Conservation (phyloP, 64 coral and sea anemone genomes). For the Montipora sp. region DNA sequence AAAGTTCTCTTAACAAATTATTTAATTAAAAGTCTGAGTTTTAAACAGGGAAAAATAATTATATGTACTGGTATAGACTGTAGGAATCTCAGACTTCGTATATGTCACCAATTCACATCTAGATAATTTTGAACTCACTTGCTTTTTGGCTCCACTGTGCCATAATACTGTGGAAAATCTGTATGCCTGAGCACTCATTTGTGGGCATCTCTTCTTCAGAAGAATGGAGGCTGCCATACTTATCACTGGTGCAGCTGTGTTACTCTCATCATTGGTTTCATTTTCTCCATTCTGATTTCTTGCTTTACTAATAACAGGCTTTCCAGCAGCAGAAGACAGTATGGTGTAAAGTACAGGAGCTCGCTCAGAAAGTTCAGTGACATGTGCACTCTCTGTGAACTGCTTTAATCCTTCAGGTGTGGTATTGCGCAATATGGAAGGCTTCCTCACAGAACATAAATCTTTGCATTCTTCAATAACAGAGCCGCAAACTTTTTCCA, state of each 20-base stretch:
- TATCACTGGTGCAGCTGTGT: not conserved
- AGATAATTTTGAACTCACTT: not conserved
- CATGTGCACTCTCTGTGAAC: conserved; percentile 4
- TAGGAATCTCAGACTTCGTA: no score
- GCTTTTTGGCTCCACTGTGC: conserved; percentile 42
- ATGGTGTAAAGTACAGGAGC: not conserved
- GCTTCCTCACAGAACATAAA: not conserved
- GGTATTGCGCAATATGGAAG: not conserved
- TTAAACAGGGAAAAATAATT: no score
- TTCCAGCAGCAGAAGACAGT: not conserved
- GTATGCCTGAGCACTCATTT: conserved; percentile 38
- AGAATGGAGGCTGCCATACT: not conserved
- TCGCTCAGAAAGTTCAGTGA: not conserved
- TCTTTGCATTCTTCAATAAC: not conserved
- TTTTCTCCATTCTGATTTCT: not conserved
- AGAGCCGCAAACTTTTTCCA: not conserved
- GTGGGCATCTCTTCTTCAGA: conserved; percentile 13
- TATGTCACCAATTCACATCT: no score
- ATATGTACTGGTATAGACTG: no score
- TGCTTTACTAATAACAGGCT: not conserved
- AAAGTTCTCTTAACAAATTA: no score
- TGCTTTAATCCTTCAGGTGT: not conserved
- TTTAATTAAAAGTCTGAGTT: no score
- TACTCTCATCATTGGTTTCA: not conserved
- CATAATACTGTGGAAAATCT: conserved; percentile 30